These are phyloP conservation scores for Muscina levida DNA, from an alignment of 2,888 invertebrate genomes.

Conservation along the genomic window DNA sequence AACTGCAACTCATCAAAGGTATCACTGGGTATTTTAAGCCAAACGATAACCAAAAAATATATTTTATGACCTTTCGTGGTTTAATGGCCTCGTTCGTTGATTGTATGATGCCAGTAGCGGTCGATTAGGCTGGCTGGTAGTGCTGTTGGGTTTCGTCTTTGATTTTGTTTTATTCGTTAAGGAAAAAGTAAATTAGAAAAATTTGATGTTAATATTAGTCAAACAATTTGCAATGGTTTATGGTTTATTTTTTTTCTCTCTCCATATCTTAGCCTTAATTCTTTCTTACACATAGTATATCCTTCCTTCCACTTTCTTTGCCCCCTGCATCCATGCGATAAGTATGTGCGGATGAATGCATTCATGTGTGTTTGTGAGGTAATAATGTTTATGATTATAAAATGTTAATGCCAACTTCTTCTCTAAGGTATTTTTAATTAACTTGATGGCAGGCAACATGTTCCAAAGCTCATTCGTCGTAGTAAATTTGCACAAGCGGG, in stretches of 20 bases:
- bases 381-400: conserved; percentile 46
- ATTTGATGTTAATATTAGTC: conserved; percentile 48
- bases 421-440: conserved; percentile 59
- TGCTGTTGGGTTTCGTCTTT: conserved; percentile 21
- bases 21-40: too few relatives aligned
- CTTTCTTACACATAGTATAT: not conserved
- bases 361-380: conserved; percentile 11
- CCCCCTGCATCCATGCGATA: not conserved
- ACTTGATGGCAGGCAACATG: conserved; percentile 49
- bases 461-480: conserved; percentile 16
- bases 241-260: conserved; percentile 12
- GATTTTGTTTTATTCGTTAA: conserved; percentile 10
- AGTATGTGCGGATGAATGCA: conserved; percentile 1
- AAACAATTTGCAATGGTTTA: conserved; percentile 51
- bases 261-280: conserved; percentile 19
- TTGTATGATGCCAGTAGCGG: too few relatives aligned
- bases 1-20: too few relatives aligned
- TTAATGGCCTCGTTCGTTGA: too few relatives aligned
- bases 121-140: too few relatives aligned
- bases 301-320: not conserved
- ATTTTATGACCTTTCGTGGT: conserved; percentile 47
- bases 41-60: conserved; percentile 48
- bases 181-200: conserved; percentile 33
- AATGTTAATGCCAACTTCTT: conserved; percentile 37
- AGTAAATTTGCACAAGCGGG: too few relatives aligned